Conservation (phyloP, 2,888 invertebrate genomes). For the Tachina fera region DNA sequence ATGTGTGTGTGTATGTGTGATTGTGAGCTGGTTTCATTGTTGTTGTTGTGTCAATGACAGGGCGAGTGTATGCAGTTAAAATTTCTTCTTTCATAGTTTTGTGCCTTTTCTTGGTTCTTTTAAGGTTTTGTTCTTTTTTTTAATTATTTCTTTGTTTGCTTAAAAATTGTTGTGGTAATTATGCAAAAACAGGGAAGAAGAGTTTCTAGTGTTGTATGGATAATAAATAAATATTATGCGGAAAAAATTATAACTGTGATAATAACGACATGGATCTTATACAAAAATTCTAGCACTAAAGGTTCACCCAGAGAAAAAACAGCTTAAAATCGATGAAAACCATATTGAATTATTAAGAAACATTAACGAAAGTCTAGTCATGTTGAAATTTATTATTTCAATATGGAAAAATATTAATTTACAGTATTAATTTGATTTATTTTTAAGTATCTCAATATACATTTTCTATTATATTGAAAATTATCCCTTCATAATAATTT, state of each 20-base stretch:
- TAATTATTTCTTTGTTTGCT: conserved; percentile 46
- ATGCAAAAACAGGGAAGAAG: conserved; percentile 41
- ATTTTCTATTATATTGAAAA: too few relatives aligned
- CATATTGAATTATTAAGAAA: too few relatives aligned
- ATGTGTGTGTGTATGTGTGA: background rate
- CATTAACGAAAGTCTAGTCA: too few relatives aligned
- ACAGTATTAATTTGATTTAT: too few relatives aligned
- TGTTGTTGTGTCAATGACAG: conserved; percentile 28
- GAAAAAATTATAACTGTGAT: background rate
- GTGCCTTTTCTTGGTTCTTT: conserved; percentile 48
- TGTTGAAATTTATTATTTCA: too few relatives aligned
- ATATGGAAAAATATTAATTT: too few relatives aligned
- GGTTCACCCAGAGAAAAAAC: too few relatives aligned
- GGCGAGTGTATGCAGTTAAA: conserved; percentile 46
- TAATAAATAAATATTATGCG: background rate
- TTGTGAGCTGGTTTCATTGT: conserved; percentile 42
- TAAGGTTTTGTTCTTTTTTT: conserved; percentile 26
- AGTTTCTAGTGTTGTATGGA: conserved; percentile 26
- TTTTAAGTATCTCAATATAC: too few relatives aligned
- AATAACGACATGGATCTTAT: too few relatives aligned
- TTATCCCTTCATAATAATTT: too few relatives aligned
- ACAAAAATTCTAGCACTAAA: too few relatives aligned
- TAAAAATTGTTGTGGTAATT: conserved; percentile 70
- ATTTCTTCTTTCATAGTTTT: conserved; percentile 44
- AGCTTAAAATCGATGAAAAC: too few relatives aligned